Base-by-base conservation (phyloP, 2,888 invertebrate genomes). In the Tetragonisca angustula region DNA sequence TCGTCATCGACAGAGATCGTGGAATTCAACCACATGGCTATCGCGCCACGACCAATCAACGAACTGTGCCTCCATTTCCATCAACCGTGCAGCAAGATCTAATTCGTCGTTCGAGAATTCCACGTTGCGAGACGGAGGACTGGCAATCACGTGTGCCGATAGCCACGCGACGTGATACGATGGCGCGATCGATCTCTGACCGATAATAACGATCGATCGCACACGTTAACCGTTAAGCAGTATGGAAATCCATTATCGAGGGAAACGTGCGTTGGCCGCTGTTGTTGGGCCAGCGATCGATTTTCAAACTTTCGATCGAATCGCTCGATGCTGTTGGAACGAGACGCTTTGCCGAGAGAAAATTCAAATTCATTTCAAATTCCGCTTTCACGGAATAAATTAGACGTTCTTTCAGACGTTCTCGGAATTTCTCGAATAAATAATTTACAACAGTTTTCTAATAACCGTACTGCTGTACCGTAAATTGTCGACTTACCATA, bases 1-100 rank as follows among this genome's bases (percentile, higher is more conserved):
- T 32, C 32, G 32, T 32, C 32, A 3, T 32, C 32, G 87, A 90
- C 90, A 91, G 91, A 91, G 91, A 91, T 90, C 91, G 90, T 88
- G 85, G 88, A 91, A 92, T 92, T 92, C 90, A 92, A 91, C 84
- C 87, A 87, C 88, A 85, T 56, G 50, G 68, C 54, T 50, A 21
- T 65, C 56, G 61, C 54, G 61, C 27, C 24, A 49, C 27, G 43
- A 49, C 43, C 49, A 78, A 52, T 11, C 21, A 24, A 54, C 4
- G 11, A 17, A 19, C 15, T 36, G 21, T 43, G 61, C 50, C 43
- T 50, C 59, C 36, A 59, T 76, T 17, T 52, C 69, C 49, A 36
- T 27, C 69, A 64, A n/a, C 27, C 73, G 17, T 56, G 67, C 32
- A 15, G 43, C 77, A 24, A 78, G 62, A 84, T 76, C 76, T 84